Conservation (phyloP, 2,113 vertebrate genomes). For the Camelus bactrianus region DNA sequence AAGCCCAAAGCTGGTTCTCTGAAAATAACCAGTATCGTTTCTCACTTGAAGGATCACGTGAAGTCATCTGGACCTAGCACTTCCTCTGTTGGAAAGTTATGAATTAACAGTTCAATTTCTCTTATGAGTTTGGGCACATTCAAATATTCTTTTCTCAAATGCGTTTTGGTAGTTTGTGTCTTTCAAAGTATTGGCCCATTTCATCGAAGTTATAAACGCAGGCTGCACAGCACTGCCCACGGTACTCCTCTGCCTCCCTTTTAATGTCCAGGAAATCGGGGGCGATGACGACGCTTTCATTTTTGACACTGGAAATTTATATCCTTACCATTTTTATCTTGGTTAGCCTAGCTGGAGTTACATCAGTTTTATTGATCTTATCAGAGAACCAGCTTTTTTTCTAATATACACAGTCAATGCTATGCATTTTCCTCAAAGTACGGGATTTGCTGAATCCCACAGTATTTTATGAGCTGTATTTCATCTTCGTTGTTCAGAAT, state of each 20-base stretch:
- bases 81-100: neutral
- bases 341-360: neutral
- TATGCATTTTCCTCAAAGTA: neutral
- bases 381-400: neutral
- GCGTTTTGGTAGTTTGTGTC: neutral
- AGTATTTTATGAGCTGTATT: neutral
- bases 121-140: neutral
- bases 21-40: neutral
- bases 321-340: neutral
- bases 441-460: neutral
- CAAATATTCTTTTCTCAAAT: neutral
- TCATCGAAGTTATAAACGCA: neutral
- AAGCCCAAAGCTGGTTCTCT: no score
- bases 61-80: neutral
- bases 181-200: no score
- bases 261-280: neutral
- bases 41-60: neutral
- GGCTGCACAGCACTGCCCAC: neutral
- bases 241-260: neutral
- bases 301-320: neutral
- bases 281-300: neutral
- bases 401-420: neutral
- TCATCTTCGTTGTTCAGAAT: neutral
- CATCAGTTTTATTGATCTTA: neutral
- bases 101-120: neutral